These are phyloP conservation scores for Tigriopus californicus DNA, from an alignment of 2,888 invertebrate species.

Conservation along the genomic window DNA sequence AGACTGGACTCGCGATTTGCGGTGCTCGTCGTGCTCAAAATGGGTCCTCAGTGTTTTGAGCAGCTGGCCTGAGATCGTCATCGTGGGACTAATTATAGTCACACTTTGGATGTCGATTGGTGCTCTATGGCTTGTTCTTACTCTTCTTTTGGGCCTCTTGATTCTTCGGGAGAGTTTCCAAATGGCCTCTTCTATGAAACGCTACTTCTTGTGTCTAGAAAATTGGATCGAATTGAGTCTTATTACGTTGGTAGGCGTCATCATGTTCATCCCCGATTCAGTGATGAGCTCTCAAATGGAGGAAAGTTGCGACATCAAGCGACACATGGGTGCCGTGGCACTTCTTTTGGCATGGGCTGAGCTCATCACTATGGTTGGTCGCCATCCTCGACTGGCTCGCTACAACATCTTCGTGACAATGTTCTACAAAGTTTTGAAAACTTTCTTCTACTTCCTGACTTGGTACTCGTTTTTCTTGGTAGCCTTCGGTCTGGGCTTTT, in stretches of 20 bases:
- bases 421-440: conserved; percentile 57
- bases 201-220: conserved; percentile 45
- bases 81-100: not conserved
- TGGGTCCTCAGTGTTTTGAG: not conserved
- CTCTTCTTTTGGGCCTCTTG: conserved; percentile 14
- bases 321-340: conserved; percentile 48
- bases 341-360: conserved; percentile 56
- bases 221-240: conserved; percentile 49
- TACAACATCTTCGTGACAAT: conserved; percentile 51
- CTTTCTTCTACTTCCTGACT: conserved; percentile 55
- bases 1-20: conserved; percentile 2
- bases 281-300: conserved; percentile 23
- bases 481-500: conserved; percentile 63
- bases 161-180: conserved; percentile 44
- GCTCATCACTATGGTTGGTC: conserved; percentile 53
- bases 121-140: conserved; percentile 9
- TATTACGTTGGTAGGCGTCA: conserved; percentile 40
- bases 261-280: conserved; percentile 35
- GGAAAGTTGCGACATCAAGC: conserved; percentile 36
- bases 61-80: not conserved
- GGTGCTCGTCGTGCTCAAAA: not conserved
- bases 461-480: conserved; percentile 61
- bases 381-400: conserved; percentile 52
- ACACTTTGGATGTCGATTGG: not conserved
- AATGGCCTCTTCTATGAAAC: conserved; percentile 37